Conservation (phyloP, 2,888 invertebrate genomes). For the Sarcophaga carnaria region DNA sequence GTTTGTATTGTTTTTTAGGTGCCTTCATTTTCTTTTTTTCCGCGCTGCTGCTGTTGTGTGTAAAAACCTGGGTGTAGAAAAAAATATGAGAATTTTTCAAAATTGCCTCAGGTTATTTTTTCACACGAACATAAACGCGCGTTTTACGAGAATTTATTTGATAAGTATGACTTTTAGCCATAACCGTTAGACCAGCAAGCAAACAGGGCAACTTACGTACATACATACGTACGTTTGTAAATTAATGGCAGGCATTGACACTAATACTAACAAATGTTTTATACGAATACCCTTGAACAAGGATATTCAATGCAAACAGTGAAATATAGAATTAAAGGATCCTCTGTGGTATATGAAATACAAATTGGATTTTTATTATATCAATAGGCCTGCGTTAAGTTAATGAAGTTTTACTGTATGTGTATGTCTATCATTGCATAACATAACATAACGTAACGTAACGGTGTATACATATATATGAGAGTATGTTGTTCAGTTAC, state of each 20-base stretch:
- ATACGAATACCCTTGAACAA: slow-evolving; percentile 37
- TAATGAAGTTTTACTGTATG: neutral
- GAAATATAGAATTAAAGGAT: neutral
- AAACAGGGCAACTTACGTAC: neutral
- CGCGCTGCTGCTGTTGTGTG: no score
- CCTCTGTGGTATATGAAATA: neutral
- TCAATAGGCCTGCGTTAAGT: neutral
- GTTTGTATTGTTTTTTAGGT: neutral
- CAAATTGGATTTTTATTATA: neutral
- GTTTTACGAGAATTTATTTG: slow-evolving; percentile 63
- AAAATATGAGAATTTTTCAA: slow-evolving; percentile 58
- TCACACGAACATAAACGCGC: slow-evolving; percentile 65
- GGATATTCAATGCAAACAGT: neutral
- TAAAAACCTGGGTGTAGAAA: neutral
- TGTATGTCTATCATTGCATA: neutral
- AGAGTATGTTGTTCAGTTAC: neutral
- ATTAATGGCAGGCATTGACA: slow-evolving; percentile 22
- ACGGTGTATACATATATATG: neutral
- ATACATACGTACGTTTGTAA: neutral
- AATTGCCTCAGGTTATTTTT: slow-evolving; percentile 66
- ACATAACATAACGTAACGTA: neutral
- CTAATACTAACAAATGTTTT: slow-evolving; percentile 26
- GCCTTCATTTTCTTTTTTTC: neutral
- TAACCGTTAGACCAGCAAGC: slow-evolving; percentile 33
- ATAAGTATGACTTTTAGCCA: slow-evolving; percentile 56